A percentile compares a stretch with the other conserved stretches of the same genome.
phyloP scores from a whole-genome alignment of 2,888 invertebrate species.

The Sacculina carcini region DNA sequence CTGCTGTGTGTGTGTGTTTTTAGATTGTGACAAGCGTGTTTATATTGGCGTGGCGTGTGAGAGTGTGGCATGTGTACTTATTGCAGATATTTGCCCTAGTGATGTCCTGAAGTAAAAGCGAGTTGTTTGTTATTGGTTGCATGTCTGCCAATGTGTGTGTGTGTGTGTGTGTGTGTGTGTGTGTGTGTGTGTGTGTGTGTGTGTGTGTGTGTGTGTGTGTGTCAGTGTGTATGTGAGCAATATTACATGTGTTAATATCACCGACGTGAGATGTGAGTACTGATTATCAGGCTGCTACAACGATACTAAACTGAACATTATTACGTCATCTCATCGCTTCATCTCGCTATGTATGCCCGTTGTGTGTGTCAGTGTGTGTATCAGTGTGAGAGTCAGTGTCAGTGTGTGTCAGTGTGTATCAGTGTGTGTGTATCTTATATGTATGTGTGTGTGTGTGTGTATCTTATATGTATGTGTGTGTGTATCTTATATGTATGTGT shows the following conservation, averaged over 20 bases:
- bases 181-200: background rate
- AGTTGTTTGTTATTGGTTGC: too few species aligned
- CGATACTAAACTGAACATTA: background rate
- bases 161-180: constrained; percentile 1
- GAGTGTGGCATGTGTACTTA: too few species aligned
- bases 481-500: too few species aligned
- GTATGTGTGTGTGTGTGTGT: background rate
- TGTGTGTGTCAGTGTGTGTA: constrained; percentile 1
- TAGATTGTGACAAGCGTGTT: too few species aligned
- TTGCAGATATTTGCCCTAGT: too few species aligned
- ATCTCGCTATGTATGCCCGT: background rate
- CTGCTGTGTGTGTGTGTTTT: too few species aligned
- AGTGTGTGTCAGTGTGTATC: constrained; percentile 3
- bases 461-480: too few species aligned
- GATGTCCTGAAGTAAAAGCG: too few species aligned
- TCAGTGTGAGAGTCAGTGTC: background rate
- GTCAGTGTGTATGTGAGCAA: background rate
- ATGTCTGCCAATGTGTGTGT: background rate
- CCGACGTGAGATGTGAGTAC: background rate
- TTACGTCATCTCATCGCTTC: too few species aligned
- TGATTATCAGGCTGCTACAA: background rate
- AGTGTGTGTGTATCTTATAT: constrained; percentile 4
- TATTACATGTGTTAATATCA: background rate
- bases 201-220: background rate
- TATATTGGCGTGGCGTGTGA: too few species aligned